These are phyloP conservation scores for Drosophila auraria DNA, from an alignment of 1,140 invertebrate species.

Conservation along the genomic window DNA sequence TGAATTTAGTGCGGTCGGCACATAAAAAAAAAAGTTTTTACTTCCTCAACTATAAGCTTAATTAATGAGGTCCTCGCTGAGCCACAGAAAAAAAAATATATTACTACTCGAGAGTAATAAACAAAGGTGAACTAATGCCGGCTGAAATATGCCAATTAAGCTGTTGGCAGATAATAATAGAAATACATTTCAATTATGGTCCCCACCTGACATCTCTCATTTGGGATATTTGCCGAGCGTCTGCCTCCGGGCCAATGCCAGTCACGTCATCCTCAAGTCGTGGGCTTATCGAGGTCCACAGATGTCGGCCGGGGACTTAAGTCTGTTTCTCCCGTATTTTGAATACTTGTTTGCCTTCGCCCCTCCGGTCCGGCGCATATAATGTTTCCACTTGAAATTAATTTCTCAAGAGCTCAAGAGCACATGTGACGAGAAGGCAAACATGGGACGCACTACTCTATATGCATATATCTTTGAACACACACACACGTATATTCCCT, in stretches of 20 bases:
- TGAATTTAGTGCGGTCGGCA: no score
- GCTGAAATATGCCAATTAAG: constrained; percentile 33
- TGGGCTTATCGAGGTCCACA: constrained; percentile 43
- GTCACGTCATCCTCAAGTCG: constrained; percentile 28
- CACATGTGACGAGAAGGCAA: constrained; percentile 71
- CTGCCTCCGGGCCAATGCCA: constrained; percentile 37
- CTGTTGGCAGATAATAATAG: constrained; percentile 14
- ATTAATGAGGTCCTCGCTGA: constrained; percentile 24
- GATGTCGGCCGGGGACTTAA: constrained; percentile 43
- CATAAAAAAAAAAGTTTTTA: constrained; percentile 20
- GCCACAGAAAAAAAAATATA: background rate
- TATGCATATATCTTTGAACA: background rate
- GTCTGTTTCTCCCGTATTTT: constrained; percentile 63
- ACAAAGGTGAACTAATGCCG: background rate
- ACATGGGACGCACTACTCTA: constrained; percentile 19
- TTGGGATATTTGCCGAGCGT: constrained; percentile 1
- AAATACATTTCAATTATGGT: constrained; percentile 46
- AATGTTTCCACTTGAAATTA: constrained; percentile 83
- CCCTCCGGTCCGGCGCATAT: constrained; percentile 38
- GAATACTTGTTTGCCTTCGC: constrained; percentile 70
- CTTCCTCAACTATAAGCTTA: constrained; percentile 4
- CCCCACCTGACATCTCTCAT: constrained; percentile 5
- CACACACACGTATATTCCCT: constrained; percentile 47
- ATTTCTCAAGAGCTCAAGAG: constrained; percentile 82
- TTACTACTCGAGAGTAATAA: constrained; percentile 5